phyloP scores from a whole-genome alignment of 2,888 invertebrate genomes.

The Spicauda simplicius region DNA sequence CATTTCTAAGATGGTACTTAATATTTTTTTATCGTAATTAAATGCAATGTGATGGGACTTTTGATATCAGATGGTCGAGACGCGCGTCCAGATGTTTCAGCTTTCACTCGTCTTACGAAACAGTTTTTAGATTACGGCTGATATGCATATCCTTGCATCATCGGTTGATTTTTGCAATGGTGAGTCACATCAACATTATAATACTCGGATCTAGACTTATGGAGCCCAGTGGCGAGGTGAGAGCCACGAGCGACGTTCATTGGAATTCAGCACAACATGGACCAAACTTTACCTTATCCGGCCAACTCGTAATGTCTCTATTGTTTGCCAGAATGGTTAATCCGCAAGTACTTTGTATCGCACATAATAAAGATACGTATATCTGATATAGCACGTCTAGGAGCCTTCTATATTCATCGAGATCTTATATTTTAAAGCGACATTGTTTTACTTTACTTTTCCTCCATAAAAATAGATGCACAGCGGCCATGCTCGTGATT shows the following conservation, averaged over 20 bases:
- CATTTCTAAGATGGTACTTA: not conserved
- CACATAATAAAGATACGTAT: slow-evolving; percentile 34
- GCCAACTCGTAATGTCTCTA: slow-evolving; percentile 75
- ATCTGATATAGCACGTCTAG: slow-evolving; percentile 26
- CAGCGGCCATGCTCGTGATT: slow-evolving; percentile 3
- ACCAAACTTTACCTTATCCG: slow-evolving; percentile 75
- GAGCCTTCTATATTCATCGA: slow-evolving; percentile 17
- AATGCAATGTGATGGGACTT: not conserved
- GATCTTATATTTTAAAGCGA: slow-evolving; percentile 26
- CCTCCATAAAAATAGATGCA: slow-evolving; percentile 27
- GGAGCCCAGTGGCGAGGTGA: slow-evolving; percentile 45
- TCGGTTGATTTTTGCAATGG: slow-evolving; percentile 57
- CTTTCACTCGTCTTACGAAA: slow-evolving; percentile 41
- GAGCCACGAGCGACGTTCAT: slow-evolving; percentile 61
- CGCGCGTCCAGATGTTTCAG: slow-evolving; percentile 41
- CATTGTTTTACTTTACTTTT: slow-evolving; percentile 26
- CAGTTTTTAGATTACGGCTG: slow-evolving; percentile 42
- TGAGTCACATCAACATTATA: slow-evolving; percentile 64
- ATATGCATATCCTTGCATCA: slow-evolving; percentile 52
- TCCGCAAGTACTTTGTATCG: slow-evolving; percentile 51
- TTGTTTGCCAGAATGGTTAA: slow-evolving; percentile 74
- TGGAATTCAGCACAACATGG: slow-evolving; percentile 73
- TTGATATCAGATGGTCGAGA: slow-evolving; percentile 9
- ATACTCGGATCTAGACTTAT: slow-evolving; percentile 60
- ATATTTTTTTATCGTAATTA: not conserved